phyloP scores from a whole-genome alignment of 2,797 vertebrate species.

The Peromyscus nudipes region DNA sequence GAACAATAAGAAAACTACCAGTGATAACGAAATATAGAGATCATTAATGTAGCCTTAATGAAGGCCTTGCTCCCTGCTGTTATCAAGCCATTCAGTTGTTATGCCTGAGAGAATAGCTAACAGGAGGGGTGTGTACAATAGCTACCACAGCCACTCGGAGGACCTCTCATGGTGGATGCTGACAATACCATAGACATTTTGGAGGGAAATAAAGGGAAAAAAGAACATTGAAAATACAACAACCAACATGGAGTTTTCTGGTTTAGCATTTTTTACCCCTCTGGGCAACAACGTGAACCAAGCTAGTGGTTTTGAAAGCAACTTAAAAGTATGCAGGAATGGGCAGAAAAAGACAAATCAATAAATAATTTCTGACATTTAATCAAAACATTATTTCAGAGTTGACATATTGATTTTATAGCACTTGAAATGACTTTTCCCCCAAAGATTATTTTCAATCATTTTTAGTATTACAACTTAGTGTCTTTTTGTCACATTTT shows the following conservation, averaged over 20 bases:
- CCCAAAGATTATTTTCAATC: neutral
- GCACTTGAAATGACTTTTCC: neutral
- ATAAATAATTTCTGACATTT: conserved; percentile 53
- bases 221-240: conserved; percentile 29
- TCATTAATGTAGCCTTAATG: neutral
- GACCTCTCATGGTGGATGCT: neutral
- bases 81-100: neutral
- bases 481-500: neutral
- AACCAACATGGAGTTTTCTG: neutral
- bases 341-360: neutral
- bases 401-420: conserved; percentile 63
- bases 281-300: neutral
- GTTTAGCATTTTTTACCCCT: neutral
- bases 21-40: neutral
- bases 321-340: neutral
- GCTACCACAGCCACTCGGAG: neutral
- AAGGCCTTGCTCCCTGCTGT: neutral
- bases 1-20: neutral
- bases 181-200: neutral
- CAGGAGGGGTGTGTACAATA: neutral
- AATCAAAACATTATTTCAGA: conserved; percentile 51
- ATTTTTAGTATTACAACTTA: neutral
- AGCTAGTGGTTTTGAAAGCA: neutral
- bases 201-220: neutral
- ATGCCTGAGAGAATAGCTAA: conserved; percentile 9